Conservation (phyloP, 2,888 invertebrate species). For the Aspidiotus rigidus region DNA sequence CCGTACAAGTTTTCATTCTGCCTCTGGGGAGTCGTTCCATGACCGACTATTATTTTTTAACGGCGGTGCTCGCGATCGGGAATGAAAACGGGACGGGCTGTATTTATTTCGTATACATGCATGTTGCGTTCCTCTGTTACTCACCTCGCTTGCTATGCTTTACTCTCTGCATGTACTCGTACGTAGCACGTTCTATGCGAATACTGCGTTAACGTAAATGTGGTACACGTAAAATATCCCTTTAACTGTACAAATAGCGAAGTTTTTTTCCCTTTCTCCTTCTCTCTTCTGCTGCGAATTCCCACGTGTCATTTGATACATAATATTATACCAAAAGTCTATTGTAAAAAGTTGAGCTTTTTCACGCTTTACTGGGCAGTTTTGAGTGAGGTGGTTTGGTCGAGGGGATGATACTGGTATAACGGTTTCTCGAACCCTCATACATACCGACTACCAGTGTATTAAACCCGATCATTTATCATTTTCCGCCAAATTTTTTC, state of each 20-base stretch:
- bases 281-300: slow-evolving; percentile 11
- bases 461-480: slow-evolving; percentile 28
- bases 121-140: not conserved
- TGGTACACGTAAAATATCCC: not conserved
- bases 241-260: slow-evolving; percentile 28
- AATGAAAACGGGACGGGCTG: not conserved
- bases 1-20: not conserved
- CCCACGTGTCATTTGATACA: slow-evolving; percentile 32
- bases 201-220: not conserved
- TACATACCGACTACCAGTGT: slow-evolving; percentile 18
- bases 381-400: slow-evolving; percentile 29
- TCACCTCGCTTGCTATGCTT: too few species aligned
- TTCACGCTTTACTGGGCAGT: slow-evolving; percentile 31
- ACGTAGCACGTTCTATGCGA: too few species aligned
- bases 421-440: slow-evolving; percentile 15
- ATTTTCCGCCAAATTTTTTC: slow-evolving; percentile 24
- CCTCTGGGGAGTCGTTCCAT: slow-evolving; percentile 23
- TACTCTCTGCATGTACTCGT: too few species aligned
- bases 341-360: slow-evolving; percentile 32
- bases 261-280: slow-evolving; percentile 4
- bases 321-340: slow-evolving; percentile 31
- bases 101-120: not conserved
- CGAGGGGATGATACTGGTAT: slow-evolving; percentile 19
- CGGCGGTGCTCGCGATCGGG: slow-evolving; percentile 1
- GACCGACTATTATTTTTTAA: slow-evolving; percentile 31